A percentile compares a stretch with the other conserved stretches of the same genome.
Conservation (phyloP, 2,888 invertebrate species). For the Eupeodes luniger region DNA sequence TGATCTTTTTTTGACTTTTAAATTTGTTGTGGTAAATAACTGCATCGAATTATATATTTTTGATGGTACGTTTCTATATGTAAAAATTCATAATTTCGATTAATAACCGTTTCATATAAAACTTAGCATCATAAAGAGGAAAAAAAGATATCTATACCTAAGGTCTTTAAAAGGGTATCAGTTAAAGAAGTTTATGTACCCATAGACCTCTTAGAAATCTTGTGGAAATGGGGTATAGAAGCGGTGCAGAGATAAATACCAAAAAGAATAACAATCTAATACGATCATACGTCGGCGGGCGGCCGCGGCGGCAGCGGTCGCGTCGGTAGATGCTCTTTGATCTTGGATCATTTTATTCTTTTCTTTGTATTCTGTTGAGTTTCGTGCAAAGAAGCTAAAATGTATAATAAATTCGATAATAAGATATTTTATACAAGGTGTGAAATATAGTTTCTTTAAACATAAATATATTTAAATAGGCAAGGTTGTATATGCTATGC, state of each 20-base stretch:
- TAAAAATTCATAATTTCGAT: constrained; percentile 67
- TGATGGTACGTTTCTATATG: no score
- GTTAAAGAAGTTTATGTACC: neutral
- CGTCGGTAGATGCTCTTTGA: constrained; percentile 41
- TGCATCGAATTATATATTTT: constrained; percentile 58
- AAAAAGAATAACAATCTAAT: constrained; percentile 30
- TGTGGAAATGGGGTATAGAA: no score
- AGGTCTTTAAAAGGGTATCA: constrained; percentile 45
- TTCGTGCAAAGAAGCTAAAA: constrained; percentile 44
- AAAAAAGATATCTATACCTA: constrained; percentile 37
- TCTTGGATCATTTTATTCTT: constrained; percentile 8
- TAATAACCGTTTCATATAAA: constrained; percentile 47
- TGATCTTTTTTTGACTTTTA: constrained; percentile 32
- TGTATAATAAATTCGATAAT: constrained; percentile 59
- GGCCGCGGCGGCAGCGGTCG: constrained; percentile 48
- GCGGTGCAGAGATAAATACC: neutral
- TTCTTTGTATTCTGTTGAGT: neutral
- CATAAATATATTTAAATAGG: constrained; percentile 45
- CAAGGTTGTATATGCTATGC: neutral
- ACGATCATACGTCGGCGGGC: constrained; percentile 16
- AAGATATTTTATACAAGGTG: constrained; percentile 75
- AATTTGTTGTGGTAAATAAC: constrained; percentile 40
- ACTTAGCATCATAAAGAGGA: constrained; percentile 1
- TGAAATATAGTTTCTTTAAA: constrained; percentile 67
- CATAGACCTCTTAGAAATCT: neutral